Evolutionary conservation across 1,140 invertebrate species (phyloP), one percentile per base, ranked within the genome.

Genomic region (Saxidomus purpurata): DNA sequence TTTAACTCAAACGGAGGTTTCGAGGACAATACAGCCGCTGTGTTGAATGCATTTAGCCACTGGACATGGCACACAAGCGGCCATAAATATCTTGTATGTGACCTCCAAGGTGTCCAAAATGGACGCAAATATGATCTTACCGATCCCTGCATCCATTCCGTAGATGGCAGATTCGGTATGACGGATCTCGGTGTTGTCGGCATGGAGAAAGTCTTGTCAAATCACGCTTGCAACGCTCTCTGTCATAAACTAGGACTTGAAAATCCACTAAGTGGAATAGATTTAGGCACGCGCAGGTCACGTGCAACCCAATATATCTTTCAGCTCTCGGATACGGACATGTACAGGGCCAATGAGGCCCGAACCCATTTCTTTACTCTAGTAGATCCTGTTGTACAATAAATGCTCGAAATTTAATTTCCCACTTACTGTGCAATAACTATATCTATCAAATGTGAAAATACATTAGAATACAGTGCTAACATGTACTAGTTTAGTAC

Each of bases 131-230:
- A 87, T 69, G 11, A 69, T 0, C 69, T 90, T 6, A 90, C 90
- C 15, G 87, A 90, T 52, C 90, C 90, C 17, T 77, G 84, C n/a
- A 89, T 90, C 19, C 90, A 90, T 77, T 89, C 80, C 1, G 47
- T 89, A 17, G 80, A 89, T n/a, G 76, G 71, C 15, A 38, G 69
- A 3, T 90, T 61, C 69, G 90, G 90, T 0, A 82, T 77, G 61
- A 89, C 90, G 0, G 90, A 90, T 49, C 43, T 80, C 0, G 90
- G 90, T n/a, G 81, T 89, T 0, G 74, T 79, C 0, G 90, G 90
- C 0, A 90, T 90, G 86, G 84, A 83, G 36, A 86, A 69, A 59
- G 71, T 90, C 11, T 82, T 90, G n/a, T 63, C 86, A 43, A 89
- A 84, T 52, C 90, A 90, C 67, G 34, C 40, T n/a, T 90, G 90